Evolutionary conservation across 2,113 vertebrate species (phyloP).

Genomic region (Malurus cyaneus): DNA sequence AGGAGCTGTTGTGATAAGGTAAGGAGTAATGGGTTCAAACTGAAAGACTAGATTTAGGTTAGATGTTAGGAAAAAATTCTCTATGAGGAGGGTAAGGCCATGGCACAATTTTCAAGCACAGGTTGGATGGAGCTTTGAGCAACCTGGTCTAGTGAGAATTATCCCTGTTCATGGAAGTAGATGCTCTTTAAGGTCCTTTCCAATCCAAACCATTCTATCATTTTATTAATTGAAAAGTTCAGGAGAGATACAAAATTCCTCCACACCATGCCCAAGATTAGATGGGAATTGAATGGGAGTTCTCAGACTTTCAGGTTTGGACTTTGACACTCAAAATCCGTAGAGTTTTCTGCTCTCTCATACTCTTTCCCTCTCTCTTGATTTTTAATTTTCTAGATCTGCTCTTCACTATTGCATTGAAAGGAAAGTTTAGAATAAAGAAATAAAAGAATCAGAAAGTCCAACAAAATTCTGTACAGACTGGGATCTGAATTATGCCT

Average conservation of each 20-base stretch:
- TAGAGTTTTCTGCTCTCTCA: not conserved
- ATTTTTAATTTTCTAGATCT: not conserved
- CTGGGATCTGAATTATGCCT: not conserved
- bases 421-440: not conserved
- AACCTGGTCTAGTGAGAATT: too few relatives aligned
- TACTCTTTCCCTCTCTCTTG: not conserved
- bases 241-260: not conserved
- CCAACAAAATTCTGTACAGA: not conserved
- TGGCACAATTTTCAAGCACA: not conserved
- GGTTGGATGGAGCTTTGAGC: not conserved
- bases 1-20: not conserved
- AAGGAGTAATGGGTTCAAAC: not conserved
- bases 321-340: not conserved
- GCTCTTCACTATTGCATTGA: not conserved
- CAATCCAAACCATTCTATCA: not conserved
- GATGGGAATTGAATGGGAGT: not conserved
- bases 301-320: not conserved
- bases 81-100: not conserved
- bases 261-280: not conserved
- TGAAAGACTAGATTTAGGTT: not conserved
- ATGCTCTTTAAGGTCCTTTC: not conserved
- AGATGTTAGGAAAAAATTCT: not conserved
- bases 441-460: not conserved
- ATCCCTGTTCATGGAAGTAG: not conserved
- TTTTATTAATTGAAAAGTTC: not conserved